Percentiles rank a stretch among this genome's conserved stretches.
Conservation (phyloP, 1,140 invertebrate genomes). For the Drosophila suzukii region DNA sequence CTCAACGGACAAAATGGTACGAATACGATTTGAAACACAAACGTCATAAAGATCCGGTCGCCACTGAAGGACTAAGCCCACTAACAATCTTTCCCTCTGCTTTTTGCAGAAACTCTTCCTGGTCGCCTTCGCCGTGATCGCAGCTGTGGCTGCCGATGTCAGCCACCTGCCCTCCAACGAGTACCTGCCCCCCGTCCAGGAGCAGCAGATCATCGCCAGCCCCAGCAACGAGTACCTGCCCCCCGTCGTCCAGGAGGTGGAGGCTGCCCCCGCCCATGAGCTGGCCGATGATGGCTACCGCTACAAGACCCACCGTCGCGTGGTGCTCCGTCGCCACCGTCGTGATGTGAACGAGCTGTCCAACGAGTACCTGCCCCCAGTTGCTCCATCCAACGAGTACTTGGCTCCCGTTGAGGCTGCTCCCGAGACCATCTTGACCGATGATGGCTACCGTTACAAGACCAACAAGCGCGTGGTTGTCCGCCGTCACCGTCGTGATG, state of each 20-base stretch:
- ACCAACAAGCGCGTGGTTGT: slow-evolving; percentile 54
- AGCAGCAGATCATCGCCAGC: slow-evolving; percentile 45
- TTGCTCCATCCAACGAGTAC: slow-evolving; percentile 44
- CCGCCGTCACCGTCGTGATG: slow-evolving; percentile 40
- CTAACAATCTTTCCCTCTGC: slow-evolving; percentile 17
- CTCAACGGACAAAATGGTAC: slow-evolving; percentile 76
- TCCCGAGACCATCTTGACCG: slow-evolving; percentile 18
- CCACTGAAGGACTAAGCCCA: slow-evolving; percentile 43
- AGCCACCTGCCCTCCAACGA: slow-evolving; percentile 79
- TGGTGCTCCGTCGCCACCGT: slow-evolving; percentile 67
- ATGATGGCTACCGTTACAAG: slow-evolving; percentile 13
- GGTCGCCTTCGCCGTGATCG: slow-evolving; percentile 75
- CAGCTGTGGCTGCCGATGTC: slow-evolving; percentile 78
- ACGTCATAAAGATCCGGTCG: too few species aligned
- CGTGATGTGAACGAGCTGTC: slow-evolving; percentile 28
- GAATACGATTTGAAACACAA: neutral
- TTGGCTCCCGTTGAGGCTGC: slow-evolving; percentile 39
- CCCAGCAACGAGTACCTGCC: slow-evolving; percentile 68
- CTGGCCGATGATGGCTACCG: slow-evolving; percentile 69
- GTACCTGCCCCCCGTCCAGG: slow-evolving; percentile 65
- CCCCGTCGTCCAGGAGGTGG: slow-evolving; percentile 17
- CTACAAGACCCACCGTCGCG: slow-evolving; percentile 69
- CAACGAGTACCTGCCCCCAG: slow-evolving; percentile 61
- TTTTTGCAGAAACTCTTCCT: slow-evolving; percentile 78
- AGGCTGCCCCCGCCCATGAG: slow-evolving; percentile 44